Evolutionary conservation across 2,797 vertebrate species (phyloP).

Genomic region (Schizopygopsis pylzovi): DNA sequence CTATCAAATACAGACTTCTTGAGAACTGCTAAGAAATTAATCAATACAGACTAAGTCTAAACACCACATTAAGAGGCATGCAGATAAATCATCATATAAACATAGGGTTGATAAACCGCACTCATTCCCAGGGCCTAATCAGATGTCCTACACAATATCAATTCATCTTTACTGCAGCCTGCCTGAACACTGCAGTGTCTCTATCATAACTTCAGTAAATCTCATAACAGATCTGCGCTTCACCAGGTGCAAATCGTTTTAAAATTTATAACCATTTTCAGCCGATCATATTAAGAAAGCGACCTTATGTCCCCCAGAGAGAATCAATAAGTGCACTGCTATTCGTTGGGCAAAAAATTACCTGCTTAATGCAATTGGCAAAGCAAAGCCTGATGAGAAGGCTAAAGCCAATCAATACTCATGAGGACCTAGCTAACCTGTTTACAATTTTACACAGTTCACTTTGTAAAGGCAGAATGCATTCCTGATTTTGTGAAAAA

Average conservation of each 20-base stretch:
- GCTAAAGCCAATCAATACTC: constrained; percentile 48
- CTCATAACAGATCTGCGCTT: constrained; percentile 48
- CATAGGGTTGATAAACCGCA: constrained; percentile 31
- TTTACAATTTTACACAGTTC: constrained; percentile 42
- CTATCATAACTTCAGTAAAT: constrained; percentile 46
- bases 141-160: constrained; percentile 40
- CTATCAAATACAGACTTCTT: constrained; percentile 26
- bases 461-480: constrained; percentile 31
- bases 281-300: constrained; percentile 50
- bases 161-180: constrained; percentile 27
- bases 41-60: constrained; percentile 16
- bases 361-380: constrained; percentile 53
- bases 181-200: constrained; percentile 35
- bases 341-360: constrained; percentile 42
- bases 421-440: constrained; percentile 24
- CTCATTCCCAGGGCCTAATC: constrained; percentile 15
- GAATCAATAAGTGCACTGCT: constrained; percentile 55
- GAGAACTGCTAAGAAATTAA: constrained; percentile 26
- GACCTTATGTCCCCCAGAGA: constrained; percentile 33
- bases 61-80: constrained; percentile 12
- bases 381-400: constrained; percentile 48
- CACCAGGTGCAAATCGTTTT: constrained; percentile 55
- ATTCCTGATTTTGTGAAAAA: constrained; percentile 28
- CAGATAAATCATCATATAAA: constrained; percentile 33
- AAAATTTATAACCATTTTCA: constrained; percentile 55